A percentile compares a stretch with the other conserved stretches of the same genome.
Conservation (phyloP, 2,888 invertebrate species). For the Hoplodrina blanda region DNA sequence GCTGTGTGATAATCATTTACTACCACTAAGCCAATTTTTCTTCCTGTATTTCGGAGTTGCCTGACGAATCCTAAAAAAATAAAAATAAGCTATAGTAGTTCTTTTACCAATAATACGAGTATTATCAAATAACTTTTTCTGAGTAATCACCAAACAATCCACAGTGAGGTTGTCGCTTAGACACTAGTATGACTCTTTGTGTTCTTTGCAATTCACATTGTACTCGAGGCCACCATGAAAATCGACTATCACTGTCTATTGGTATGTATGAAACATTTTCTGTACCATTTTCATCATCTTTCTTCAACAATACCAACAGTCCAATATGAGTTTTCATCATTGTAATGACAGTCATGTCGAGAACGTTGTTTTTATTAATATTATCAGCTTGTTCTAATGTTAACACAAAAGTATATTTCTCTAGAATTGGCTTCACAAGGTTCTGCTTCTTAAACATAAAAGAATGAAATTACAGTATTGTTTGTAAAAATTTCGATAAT, state of each 20-base stretch:
- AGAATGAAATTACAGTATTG: too few species aligned
- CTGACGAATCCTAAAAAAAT: slow-evolving; percentile 3
- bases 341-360: background rate
- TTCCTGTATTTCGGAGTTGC: background rate
- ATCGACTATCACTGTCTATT: slow-evolving; percentile 1
- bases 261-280: slow-evolving; percentile 9
- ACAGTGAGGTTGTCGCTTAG: background rate
- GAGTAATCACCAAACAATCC: slow-evolving; percentile 4
- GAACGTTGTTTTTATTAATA: background rate
- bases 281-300: background rate
- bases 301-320: background rate
- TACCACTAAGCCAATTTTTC: background rate
- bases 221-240: slow-evolving; percentile 5
- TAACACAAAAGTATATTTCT: background rate
- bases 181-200: background rate
- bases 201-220: slow-evolving; percentile 6
- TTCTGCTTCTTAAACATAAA: background rate
- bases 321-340: background rate
- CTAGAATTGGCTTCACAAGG: background rate
- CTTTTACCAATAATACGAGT: too few species aligned
- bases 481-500: too few species aligned
- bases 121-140: background rate
- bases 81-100: background rate
- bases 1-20: background rate
- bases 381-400: background rate